Conservation (phyloP, 2,113 vertebrate genomes). For the Fulmarus glacialis region DNA sequence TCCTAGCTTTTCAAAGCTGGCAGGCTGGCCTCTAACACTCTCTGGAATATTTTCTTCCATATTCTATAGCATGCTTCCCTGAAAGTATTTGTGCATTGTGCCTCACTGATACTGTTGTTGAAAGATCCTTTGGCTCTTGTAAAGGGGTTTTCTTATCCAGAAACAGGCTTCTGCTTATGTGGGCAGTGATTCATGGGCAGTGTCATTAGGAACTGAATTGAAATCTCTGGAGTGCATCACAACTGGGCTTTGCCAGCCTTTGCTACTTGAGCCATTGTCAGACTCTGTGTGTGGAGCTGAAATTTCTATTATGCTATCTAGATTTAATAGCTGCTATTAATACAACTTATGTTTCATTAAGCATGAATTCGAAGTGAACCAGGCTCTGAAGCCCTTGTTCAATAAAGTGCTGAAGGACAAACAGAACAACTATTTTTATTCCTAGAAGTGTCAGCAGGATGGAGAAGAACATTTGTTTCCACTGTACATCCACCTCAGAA, state of each 20-base stretch:
- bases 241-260: neutral
- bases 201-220: neutral
- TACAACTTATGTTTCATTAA: slow-evolving; percentile 77
- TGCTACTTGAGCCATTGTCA: neutral
- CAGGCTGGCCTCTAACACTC: neutral
- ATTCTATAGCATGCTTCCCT: neutral
- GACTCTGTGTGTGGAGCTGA: slow-evolving; percentile 17
- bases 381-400: slow-evolving; percentile 51
- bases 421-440: slow-evolving; percentile 72
- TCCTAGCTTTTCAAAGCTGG: neutral
- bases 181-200: slow-evolving; percentile 24
- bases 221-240: slow-evolving; percentile 52
- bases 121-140: neutral
- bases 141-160: neutral
- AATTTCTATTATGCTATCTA: slow-evolving; percentile 58
- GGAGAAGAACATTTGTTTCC: slow-evolving; percentile 17
- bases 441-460: slow-evolving; percentile 44
- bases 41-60: neutral
- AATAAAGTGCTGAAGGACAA: slow-evolving; percentile 74
- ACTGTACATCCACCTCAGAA: neutral
- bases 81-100: neutral
- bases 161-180: neutral
- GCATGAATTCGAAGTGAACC: slow-evolving; percentile 63
- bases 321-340: slow-evolving; percentile 77
- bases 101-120: neutral